Evolutionary conservation across 2,113 vertebrate genomes (phyloP).

Genomic region (Tychaedon coryphoeus): DNA sequence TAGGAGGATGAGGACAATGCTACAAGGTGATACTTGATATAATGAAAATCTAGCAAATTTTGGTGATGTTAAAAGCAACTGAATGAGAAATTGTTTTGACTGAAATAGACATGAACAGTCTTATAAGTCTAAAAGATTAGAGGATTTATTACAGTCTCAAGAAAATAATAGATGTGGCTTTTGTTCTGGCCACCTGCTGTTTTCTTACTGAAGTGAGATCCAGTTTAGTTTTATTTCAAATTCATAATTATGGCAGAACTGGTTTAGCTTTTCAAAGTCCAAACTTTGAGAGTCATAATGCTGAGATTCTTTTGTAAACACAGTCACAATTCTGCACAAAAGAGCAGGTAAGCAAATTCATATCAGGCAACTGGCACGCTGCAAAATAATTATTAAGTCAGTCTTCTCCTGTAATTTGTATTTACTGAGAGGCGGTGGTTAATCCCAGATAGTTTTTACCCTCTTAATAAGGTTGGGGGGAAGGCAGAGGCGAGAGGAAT

Average conservation of each 20-base stretch:
- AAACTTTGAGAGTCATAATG: background rate
- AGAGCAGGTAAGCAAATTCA: background rate
- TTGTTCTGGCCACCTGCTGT: constrained; percentile 38
- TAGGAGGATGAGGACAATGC: background rate
- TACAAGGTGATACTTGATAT: constrained; percentile 34
- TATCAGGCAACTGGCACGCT: background rate
- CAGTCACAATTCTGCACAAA: background rate
- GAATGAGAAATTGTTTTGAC: constrained; percentile 39
- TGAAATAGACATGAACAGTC: constrained; percentile 17
- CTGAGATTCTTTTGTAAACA: background rate
- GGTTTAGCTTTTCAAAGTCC: background rate
- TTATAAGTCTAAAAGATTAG: constrained; percentile 37
- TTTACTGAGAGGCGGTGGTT: background rate
- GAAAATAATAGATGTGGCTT: constrained; percentile 24
- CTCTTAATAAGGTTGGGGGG: background rate
- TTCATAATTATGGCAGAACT: background rate
- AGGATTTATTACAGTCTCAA: constrained; percentile 35
- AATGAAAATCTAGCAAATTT: constrained; percentile 9
- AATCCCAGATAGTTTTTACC: background rate
- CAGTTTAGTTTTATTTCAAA: background rate
- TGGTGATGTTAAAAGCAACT: constrained; percentile 29
- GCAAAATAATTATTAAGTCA: background rate
- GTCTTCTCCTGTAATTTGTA: background rate
- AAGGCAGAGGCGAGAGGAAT: background rate
- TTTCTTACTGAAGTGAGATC: background rate